Evolutionary conservation across 1,140 invertebrate species (phyloP).

Genomic region (Acromyrmex echinatior): DNA sequence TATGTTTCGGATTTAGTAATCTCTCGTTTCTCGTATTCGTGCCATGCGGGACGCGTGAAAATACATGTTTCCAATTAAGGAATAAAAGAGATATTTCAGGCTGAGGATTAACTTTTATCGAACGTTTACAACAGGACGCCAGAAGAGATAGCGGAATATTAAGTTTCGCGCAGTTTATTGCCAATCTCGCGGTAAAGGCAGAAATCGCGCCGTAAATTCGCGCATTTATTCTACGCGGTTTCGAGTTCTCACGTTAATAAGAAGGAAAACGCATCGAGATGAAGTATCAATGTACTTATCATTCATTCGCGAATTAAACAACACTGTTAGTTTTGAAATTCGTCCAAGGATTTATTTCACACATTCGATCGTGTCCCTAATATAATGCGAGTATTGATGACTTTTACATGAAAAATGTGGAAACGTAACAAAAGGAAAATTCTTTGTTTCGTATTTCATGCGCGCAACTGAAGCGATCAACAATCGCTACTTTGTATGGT

Average conservation of each 20-base stretch:
- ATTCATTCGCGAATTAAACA: slow-evolving; percentile 25
- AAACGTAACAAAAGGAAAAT: neutral
- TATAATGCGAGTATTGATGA: neutral
- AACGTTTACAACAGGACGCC: slow-evolving; percentile 42
- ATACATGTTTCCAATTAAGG: slow-evolving; percentile 54
- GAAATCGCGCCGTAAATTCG: slow-evolving; percentile 48
- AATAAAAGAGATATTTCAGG: slow-evolving; percentile 57
- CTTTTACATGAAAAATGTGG: neutral
- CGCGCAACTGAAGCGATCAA: slow-evolving; percentile 52
- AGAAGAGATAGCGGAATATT: slow-evolving; percentile 50
- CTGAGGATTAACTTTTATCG: slow-evolving; percentile 56
- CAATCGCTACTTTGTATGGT: slow-evolving; percentile 32
- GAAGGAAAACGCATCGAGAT: slow-evolving; percentile 13
- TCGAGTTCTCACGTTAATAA: slow-evolving; percentile 57
- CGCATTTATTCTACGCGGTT: slow-evolving; percentile 40
- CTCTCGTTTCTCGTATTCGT: neutral
- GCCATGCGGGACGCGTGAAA: slow-evolving; percentile 8
- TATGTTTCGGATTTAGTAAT: slow-evolving; percentile 11
- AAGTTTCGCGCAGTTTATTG: slow-evolving; percentile 60
- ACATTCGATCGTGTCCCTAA: neutral
- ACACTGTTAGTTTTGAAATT: neutral
- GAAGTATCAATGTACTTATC: neutral
- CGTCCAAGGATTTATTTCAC: neutral
- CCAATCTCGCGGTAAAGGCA: slow-evolving; percentile 51
- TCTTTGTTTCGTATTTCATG: slow-evolving; percentile 54